phyloP scores from a whole-genome alignment of 2,888 invertebrate genomes.

The Oscheius onirici region DNA sequence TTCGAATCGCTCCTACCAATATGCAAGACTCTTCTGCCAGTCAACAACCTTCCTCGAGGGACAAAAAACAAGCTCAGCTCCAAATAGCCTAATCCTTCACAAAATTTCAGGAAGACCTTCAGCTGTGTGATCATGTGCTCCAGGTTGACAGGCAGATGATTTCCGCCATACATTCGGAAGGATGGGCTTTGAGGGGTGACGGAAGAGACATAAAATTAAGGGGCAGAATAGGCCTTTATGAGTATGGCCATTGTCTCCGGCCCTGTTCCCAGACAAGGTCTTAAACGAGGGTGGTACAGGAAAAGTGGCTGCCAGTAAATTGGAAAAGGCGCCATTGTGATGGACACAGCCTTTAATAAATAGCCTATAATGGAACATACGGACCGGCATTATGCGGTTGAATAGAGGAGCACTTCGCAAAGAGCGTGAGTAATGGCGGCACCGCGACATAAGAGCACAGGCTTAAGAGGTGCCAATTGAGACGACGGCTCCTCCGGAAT shows the following conservation, averaged over 20 bases:
- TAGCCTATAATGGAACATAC: constrained; percentile 29
- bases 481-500: constrained; percentile 14
- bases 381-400: constrained; percentile 28
- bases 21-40: too few species aligned
- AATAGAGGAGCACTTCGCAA: constrained; percentile 31
- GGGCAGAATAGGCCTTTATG: not conserved
- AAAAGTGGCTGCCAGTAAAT: constrained; percentile 15
- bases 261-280: not conserved
- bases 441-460: constrained; percentile 31
- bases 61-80: too few species aligned
- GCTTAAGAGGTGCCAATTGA: constrained; percentile 28
- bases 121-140: too few species aligned
- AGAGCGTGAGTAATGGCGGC: constrained; percentile 33
- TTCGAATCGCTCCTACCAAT: too few species aligned
- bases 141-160: constrained; percentile 14
- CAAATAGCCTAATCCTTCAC: too few species aligned
- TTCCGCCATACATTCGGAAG: constrained; percentile 14
- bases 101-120: too few species aligned
- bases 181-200: not conserved
- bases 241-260: not conserved
- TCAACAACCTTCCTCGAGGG: too few species aligned
- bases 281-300: not conserved
- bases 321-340: not conserved
- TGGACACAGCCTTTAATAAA: constrained; percentile 8
- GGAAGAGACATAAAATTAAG: constrained; percentile 2